Conservation (phyloP, 2,797 vertebrate species). For the Phalloptychus januarius region DNA sequence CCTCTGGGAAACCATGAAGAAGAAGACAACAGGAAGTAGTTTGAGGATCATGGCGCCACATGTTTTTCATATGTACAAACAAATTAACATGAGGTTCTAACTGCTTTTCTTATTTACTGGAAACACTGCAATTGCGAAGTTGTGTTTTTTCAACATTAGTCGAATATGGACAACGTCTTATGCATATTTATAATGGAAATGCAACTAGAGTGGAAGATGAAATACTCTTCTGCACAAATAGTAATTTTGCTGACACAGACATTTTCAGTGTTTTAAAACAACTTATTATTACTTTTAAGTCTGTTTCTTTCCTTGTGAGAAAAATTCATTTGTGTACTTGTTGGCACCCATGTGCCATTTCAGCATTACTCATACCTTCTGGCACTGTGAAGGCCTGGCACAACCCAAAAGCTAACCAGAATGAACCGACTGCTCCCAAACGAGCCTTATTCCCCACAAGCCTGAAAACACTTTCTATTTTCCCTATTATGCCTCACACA, state of each 20-base stretch:
- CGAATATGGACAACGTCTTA: no score
- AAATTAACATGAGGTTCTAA: no score
- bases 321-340: constrained; percentile 9
- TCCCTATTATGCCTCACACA: constrained; percentile 28
- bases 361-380: constrained; percentile 23
- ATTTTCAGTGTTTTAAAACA: not conserved
- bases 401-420: constrained; percentile 45
- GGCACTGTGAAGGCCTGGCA: constrained; percentile 10
- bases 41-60: no score
- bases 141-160: no score
- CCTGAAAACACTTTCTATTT: constrained; percentile 35
- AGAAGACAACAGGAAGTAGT: no score
- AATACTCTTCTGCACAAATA: not conserved
- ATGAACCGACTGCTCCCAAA: constrained; percentile 40
- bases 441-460: constrained; percentile 24
- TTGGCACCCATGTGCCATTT: not conserved
- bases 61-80: no score
- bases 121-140: no score
- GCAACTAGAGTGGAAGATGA: not conserved
- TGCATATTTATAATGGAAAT: no score
- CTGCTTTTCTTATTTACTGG: no score
- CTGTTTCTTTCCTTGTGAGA: not conserved
- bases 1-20: no score
- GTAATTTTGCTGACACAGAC: not conserved
- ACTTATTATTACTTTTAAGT: not conserved